These are phyloP conservation scores for Eriosoma lanigerum DNA, from an alignment of 1,140 invertebrate species.

Conservation along the genomic window DNA sequence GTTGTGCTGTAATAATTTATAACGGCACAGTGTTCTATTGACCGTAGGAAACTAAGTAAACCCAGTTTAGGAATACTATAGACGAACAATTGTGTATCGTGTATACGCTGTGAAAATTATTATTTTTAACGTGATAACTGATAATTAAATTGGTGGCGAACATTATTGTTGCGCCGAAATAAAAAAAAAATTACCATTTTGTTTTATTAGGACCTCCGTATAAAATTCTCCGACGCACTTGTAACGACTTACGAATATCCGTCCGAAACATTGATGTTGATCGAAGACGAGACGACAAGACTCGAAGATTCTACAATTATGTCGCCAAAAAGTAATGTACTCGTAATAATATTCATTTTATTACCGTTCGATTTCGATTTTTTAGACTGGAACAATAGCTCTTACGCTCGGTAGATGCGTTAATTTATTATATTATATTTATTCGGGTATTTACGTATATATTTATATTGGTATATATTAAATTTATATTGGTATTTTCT, in stretches of 20 bases:
- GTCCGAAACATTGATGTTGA: constrained; percentile 6
- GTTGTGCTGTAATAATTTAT: constrained; percentile 36
- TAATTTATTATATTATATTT: background rate
- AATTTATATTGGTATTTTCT: background rate
- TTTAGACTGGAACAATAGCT: background rate
- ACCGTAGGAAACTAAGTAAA: constrained; percentile 30
- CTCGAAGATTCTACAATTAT: background rate
- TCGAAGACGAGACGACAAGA: constrained; percentile 12
- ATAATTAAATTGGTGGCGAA: background rate
- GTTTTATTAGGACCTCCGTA: constrained; percentile 1
- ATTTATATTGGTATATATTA: too few species aligned
- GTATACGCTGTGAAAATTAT: background rate
- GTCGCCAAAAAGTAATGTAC: constrained; percentile 37
- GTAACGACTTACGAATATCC: constrained; percentile 45
- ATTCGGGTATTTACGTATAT: background rate
- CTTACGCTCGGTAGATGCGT: background rate
- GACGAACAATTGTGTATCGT: background rate
- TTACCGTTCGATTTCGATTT: background rate
- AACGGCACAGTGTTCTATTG: constrained; percentile 13
- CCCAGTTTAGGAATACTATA: constrained; percentile 2
- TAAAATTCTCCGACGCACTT: constrained; percentile 28
- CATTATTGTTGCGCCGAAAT: background rate
- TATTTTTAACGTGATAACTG: background rate
- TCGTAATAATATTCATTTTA: too few species aligned
- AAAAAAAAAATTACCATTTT: background rate